These are phyloP conservation scores for Creontiades dilutus DNA, from an alignment of 2,888 invertebrate genomes.

Conservation along the genomic window DNA sequence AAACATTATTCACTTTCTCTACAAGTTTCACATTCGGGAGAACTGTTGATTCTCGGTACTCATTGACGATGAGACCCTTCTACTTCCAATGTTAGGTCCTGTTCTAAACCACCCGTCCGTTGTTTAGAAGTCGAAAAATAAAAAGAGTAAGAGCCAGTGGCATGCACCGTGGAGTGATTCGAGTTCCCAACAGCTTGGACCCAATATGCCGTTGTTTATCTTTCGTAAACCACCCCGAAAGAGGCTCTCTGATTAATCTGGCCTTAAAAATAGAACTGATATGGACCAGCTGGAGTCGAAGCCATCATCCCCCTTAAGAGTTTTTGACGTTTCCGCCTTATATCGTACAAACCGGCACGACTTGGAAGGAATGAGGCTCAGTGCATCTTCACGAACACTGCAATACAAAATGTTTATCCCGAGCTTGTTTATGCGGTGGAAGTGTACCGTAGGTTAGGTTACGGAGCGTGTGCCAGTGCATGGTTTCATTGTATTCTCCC, in stretches of 20 bases:
- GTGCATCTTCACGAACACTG: background rate
- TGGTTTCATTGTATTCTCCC: too few species aligned
- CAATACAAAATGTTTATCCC: background rate
- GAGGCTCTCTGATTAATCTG: conserved; percentile 35
- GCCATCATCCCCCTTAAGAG: conserved; percentile 12
- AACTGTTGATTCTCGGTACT: background rate
- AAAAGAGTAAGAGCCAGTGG: background rate
- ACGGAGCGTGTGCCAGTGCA: too few species aligned
- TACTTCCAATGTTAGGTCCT: too few species aligned
- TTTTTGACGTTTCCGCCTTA: conserved; percentile 35
- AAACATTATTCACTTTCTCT: too few species aligned
- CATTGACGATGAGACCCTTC: background rate
- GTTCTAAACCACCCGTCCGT: background rate
- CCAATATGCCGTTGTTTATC: conserved; percentile 42
- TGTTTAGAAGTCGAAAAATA: background rate
- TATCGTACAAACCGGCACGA: background rate
- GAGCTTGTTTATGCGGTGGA: too few species aligned
- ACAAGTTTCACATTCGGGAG: too few species aligned
- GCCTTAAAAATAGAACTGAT: conserved; percentile 33
- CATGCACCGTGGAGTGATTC: conserved; percentile 14
- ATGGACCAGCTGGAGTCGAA: conserved; percentile 24
- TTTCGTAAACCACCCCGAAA: conserved; percentile 36
- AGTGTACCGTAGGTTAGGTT: too few species aligned
- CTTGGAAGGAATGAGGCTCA: background rate
- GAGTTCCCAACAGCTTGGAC: conserved; percentile 11